phyloP scores from a whole-genome alignment of 2,888 invertebrate species.

The Noctua fimbriata region DNA sequence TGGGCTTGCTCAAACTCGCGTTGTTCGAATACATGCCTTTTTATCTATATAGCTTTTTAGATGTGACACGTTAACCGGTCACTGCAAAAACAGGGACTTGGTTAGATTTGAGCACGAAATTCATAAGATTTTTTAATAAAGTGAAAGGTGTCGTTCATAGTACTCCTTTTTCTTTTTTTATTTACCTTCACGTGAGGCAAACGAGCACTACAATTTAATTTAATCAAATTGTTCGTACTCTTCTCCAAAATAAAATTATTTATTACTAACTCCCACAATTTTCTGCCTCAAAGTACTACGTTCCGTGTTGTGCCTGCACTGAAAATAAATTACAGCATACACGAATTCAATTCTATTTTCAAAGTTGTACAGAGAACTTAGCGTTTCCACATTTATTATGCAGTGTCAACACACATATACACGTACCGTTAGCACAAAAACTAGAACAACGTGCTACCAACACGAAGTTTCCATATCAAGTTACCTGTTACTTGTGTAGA shows the following conservation, averaged over 20 bases:
- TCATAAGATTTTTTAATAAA: not conserved
- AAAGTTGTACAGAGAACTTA: constrained; percentile 59
- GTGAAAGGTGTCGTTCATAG: not conserved
- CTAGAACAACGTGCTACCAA: constrained; percentile 47
- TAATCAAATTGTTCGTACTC: not conserved
- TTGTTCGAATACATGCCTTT: constrained; percentile 54
- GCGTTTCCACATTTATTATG: constrained; percentile 64
- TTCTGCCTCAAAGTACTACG: constrained; percentile 22
- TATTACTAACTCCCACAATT: not conserved
- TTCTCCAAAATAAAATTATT: not conserved
- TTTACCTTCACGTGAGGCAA: not conserved
- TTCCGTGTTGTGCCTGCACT: constrained; percentile 12
- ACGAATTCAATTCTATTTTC: constrained; percentile 64
- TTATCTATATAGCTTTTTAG: constrained; percentile 33
- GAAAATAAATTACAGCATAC: constrained; percentile 51
- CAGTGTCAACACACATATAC: constrained; percentile 63
- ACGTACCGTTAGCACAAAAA: constrained; percentile 53
- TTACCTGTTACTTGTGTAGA: constrained; percentile 61
- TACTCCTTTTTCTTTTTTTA: not conserved
- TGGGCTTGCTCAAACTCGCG: constrained; percentile 75
- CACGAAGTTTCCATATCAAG: constrained; percentile 56
- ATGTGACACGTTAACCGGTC: not conserved
- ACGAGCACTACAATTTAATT: not conserved
- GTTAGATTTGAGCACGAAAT: not conserved
- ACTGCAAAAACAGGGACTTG: constrained; percentile 2